Base-by-base conservation (phyloP, 2,113 vertebrate species). In the Phalacrocorax brasilianus region DNA sequence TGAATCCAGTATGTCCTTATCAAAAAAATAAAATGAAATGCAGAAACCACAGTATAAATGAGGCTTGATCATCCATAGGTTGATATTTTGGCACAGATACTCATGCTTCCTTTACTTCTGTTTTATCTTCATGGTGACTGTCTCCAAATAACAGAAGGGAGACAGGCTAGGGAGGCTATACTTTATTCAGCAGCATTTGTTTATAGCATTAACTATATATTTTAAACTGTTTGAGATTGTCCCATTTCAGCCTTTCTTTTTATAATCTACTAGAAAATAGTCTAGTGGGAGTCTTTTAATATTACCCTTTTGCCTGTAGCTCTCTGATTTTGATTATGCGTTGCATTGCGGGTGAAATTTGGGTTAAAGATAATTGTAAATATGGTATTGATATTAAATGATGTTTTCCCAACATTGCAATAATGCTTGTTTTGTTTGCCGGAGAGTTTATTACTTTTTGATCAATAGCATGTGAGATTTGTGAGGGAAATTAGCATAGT, bases 401-500 rank as follows among this genome's bases (percentile, higher is more conserved):
- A 99, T 99, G 98, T 99, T 99, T 98, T 99, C 98, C 98, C 98
- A 98, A 98, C 98, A 98, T 99, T 98, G 99, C 98, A 99, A 98
- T 99, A 99, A 99, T 98, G 98, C 98, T 99, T 98, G 98, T 98
- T 98, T 98, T 98, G 98, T 99, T 98, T 98, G 98, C 98, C 97
- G 97, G 98, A 98, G 98, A 98, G 98, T 99, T 99, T 99, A 99
- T 99, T 98, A 98, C 98, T 98, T 98, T 98, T 96, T 97, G 98
- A 99, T 99, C 99, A 98, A 99, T 99, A 98, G 95, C 96, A 98
- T 98, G 97, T 98, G 98, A 98, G 98, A 99, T 99, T 99, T 99
- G 99, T 99, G 98, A 98, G 98, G 97, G 97, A 98, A 98, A 99
- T 99, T 99, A 99, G 98, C 98, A 98, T 98, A 98, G 98, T 98